A percentile compares a stretch with the other conserved stretches of the same genome.
phyloP scores from a whole-genome alignment of 2,888 invertebrate genomes.

The Gryllus longicercus region DNA sequence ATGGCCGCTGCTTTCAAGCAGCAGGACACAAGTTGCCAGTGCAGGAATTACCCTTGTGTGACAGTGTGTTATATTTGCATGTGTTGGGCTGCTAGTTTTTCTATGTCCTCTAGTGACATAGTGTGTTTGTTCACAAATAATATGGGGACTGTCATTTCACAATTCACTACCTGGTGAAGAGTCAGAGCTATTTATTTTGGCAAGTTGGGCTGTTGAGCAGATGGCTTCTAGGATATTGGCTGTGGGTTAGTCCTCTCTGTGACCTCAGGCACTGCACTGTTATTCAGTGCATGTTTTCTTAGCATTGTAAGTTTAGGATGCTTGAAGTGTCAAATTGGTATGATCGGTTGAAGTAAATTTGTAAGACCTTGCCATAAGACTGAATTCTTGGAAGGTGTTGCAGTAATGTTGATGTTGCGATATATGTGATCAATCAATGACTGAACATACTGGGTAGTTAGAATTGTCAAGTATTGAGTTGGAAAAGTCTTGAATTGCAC shows the following conservation, averaged over 20 bases:
- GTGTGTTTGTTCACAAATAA: background rate
- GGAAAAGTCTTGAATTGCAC: background rate
- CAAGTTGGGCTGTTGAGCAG: background rate
- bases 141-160: background rate
- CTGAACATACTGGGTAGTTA: conserved; percentile 8
- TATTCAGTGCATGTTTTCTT: background rate
- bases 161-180: background rate
- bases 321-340: background rate
- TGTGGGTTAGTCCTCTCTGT: background rate
- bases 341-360: conserved; percentile 4
- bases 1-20: background rate
- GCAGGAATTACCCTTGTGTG: conserved; percentile 4
- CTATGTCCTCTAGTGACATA: background rate
- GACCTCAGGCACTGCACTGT: background rate
- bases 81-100: background rate
- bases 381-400: background rate
- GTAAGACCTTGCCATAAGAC: conserved; percentile 17
- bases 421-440: background rate
- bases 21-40: background rate
- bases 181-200: background rate
- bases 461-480: background rate
- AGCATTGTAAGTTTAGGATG: conserved; percentile 17
- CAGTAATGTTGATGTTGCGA: background rate
- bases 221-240: conserved; percentile 17
- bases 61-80: background rate